Percentiles rank a stretch among this genome's conserved stretches.
Evolutionary conservation across 2,113 vertebrate genomes (phyloP).

Genomic region (Indicator maculatus): DNA sequence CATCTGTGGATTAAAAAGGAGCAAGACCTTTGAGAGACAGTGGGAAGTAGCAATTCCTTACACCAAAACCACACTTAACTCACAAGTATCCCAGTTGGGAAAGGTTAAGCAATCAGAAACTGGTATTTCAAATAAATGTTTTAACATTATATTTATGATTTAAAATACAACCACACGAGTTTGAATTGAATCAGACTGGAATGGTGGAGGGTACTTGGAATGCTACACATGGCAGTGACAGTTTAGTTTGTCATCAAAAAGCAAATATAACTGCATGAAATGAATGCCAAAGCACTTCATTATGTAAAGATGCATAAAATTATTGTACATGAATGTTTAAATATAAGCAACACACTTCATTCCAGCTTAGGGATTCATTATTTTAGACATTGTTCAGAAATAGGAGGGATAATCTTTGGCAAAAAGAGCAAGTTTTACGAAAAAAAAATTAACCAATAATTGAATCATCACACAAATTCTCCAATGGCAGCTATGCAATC

Average conservation of each 20-base stretch:
- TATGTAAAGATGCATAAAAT: conserved; percentile 35
- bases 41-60: not conserved
- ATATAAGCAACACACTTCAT: not conserved
- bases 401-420: not conserved
- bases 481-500: not conserved
- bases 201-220: not conserved
- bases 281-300: conserved; percentile 39
- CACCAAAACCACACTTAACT: not conserved
- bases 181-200: not conserved
- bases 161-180: not conserved
- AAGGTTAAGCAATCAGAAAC: not conserved
- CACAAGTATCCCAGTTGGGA: not conserved
- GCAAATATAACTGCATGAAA: conserved; percentile 8
- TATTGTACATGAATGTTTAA: conserved; percentile 4
- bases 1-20: not conserved
- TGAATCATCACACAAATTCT: not conserved
- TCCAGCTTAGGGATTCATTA: not conserved
- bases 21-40: not conserved
- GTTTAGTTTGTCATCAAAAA: conserved; percentile 45
- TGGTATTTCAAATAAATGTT: not conserved
- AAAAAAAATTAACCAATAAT: not conserved
- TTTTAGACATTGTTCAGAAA: not conserved
- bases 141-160: not conserved
- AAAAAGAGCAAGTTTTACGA: not conserved
- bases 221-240: not conserved